Evolutionary conservation across 1,140 invertebrate genomes (phyloP), one percentile per base, ranked within the genome.

Genomic region (Nomia melanderi): DNA sequence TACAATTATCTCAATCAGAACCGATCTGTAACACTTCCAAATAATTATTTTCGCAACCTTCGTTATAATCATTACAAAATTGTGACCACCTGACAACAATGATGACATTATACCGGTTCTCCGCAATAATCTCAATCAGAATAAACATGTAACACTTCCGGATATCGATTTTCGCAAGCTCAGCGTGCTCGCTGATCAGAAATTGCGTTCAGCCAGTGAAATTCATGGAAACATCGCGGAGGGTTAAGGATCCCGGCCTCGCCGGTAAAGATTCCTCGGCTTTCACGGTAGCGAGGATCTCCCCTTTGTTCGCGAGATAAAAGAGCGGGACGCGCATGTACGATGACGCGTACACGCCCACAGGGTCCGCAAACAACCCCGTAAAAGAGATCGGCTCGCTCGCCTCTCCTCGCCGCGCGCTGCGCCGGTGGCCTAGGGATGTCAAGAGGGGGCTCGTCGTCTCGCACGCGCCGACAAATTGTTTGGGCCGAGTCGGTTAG

Each of bases 401-500:
- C 11, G 67, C 20, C 70, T 17, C 41, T 44, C 41, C 41, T 44
- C 41, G 41, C 20, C 41, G 2, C 41, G 41, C 41, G 41, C 41
- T 17, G 41, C 41, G 41, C n/a, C 70, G 41, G 57, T 33, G n/a
- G 44, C 20, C 23, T 14, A 60, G 31, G 62, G 67, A 66, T 78
- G 83, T 71, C 75, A 74, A 59, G 70, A 47, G 63, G 72, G 72
- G 67, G 20, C 31, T 62, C 41, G 41, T 44, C 73, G 79, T 82
- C 71, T 85, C 66, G 77, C 84, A 77, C 83, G 77, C 80, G 83
- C 81, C 86, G 88, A 91, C 90, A 91, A 91, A 91, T 91, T 91
- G 90, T 91, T 91, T 90, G 88, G 90, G 88, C 87, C 86, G 90
- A 90, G 90, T 90, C 90, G 88, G 88, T 91, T 91, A 90, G 90